Base-by-base conservation (phyloP, 2,888 invertebrate species). In the Eumacrocentrus americanus region DNA sequence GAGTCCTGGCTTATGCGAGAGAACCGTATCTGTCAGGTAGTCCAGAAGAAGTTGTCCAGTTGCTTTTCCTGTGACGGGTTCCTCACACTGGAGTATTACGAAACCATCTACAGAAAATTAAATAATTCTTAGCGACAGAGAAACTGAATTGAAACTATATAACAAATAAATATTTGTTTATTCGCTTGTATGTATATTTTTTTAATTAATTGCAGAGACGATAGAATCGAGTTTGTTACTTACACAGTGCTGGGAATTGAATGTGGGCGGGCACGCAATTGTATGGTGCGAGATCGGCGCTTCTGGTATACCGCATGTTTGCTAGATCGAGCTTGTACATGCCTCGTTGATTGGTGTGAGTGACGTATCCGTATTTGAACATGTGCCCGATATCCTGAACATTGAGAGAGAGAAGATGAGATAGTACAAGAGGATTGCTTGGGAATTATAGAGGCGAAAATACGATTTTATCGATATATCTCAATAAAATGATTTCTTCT, bases 311-410 rank as follows among this genome's bases (percentile, higher is more conserved):
- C 70, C 88, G 83, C 84, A 90, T 85, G 74, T 88, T 88, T 47
- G 85, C 85, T 73, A 91, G 81, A 79, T 90, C 90, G 56, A 91
- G 81, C 78, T 90, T 91, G 80, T 89, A 89, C 73, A 91, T 83
- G 16, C 89, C 89, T 59, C 88, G 82, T 72, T 90, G 89, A 74
- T 89, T 88, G 57, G 86, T 86, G 77, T 91, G 90, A 38, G 88
- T 88, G 42, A 90, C 89, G 77, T 90, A 91, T 38, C 89, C 91
- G 76, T 89, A 89, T 71, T 88, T 87, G 81, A 88, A 90, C 71
- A 82, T 82, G 64, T 85, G 85, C 9, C 83, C 83, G 69, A 82
- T 81, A 72, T 87, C 86, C 84, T 86, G 74, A 22, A 78, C 74
- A 40, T 20, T 58, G 9, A 34, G 22, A n/a, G n/a, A n/a, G n/a